A percentile compares a stretch with the other conserved stretches of the same genome.
Evolutionary conservation across 2,888 invertebrate species (phyloP).

Genomic region (Chrysolina haemoptera): DNA sequence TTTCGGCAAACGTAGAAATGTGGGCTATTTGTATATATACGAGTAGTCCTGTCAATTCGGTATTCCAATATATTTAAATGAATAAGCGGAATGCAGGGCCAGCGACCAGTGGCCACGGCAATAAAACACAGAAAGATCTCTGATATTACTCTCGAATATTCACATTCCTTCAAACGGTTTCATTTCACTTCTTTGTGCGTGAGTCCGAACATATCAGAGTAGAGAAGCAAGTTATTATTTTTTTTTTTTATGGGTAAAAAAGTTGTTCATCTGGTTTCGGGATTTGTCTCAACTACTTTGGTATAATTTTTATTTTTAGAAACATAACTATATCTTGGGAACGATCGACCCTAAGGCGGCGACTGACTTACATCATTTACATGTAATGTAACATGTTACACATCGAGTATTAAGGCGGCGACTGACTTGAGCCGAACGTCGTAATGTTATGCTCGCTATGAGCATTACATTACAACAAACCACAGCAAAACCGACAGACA

Average conservation of each 20-base stretch:
- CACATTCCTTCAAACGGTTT: conserved; percentile 50
- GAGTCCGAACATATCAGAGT: neutral
- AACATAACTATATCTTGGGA: too few relatives aligned
- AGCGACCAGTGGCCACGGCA: conserved; percentile 51
- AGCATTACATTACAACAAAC: too few relatives aligned
- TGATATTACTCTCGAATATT: conserved; percentile 48
- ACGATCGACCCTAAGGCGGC: too few relatives aligned
- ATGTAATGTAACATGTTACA: too few relatives aligned
- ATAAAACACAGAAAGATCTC: conserved; percentile 55
- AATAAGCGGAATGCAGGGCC: conserved; percentile 59
- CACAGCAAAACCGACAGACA: too few relatives aligned
- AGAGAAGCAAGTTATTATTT: neutral
- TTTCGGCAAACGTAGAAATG: conserved; percentile 41
- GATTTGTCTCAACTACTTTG: too few relatives aligned
- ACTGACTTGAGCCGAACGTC: too few relatives aligned
- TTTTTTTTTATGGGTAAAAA: neutral
- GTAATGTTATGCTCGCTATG: too few relatives aligned
- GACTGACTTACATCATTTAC: too few relatives aligned
- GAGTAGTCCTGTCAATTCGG: conserved; percentile 63
- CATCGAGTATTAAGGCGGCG: too few relatives aligned
- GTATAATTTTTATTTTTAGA: too few relatives aligned
- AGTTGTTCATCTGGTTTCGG: too few relatives aligned
- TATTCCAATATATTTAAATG: conserved; percentile 66
- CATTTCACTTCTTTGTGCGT: conserved; percentile 31
- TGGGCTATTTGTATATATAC: conserved; percentile 43